Percentiles rank a stretch among this genome's conserved stretches.
These are phyloP conservation scores for Erythrolamprus reginae DNA, from an alignment of 2,113 vertebrate species.

Conservation along the genomic window DNA sequence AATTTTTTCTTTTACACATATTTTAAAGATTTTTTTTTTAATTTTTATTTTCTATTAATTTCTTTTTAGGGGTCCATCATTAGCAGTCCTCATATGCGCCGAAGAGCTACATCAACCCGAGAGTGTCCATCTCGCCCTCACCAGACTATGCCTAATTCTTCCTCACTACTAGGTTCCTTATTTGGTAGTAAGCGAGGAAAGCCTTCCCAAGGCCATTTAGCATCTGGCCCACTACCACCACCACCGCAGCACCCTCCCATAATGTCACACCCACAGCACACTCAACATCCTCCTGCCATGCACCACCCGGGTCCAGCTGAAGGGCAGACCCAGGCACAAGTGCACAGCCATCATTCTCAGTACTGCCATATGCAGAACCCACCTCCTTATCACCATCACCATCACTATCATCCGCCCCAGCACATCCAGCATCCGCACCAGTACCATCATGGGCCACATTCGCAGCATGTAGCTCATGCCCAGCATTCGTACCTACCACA, in stretches of 20 bases:
- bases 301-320: constrained; percentile 75
- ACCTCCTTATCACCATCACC: constrained; percentile 91
- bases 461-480: constrained; percentile 65
- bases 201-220: constrained; percentile 73
- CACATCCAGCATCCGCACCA: constrained; percentile 81
- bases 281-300: constrained; percentile 67
- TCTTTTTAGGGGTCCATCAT: constrained; percentile 97
- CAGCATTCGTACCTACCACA: constrained; percentile 59
- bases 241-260: constrained; percentile 74
- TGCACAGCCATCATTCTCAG: constrained; percentile 78
- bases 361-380: constrained; percentile 87
- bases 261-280: constrained; percentile 68
- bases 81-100: constrained; percentile 94
- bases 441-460: constrained; percentile 70
- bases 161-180: constrained; percentile 90
- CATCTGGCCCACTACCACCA: constrained; percentile 64
- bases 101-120: constrained; percentile 84
- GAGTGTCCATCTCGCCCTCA: constrained; percentile 90
- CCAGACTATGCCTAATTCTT: constrained; percentile 87
- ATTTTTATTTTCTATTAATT: constrained; percentile 77
- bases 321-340: constrained; percentile 65
- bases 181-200: constrained; percentile 88
- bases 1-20: constrained; percentile 53
- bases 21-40: constrained; percentile 66
- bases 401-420: constrained; percentile 89